Conservation (phyloP, 2,888 invertebrate species). For the Cheilosia variabilis region DNA sequence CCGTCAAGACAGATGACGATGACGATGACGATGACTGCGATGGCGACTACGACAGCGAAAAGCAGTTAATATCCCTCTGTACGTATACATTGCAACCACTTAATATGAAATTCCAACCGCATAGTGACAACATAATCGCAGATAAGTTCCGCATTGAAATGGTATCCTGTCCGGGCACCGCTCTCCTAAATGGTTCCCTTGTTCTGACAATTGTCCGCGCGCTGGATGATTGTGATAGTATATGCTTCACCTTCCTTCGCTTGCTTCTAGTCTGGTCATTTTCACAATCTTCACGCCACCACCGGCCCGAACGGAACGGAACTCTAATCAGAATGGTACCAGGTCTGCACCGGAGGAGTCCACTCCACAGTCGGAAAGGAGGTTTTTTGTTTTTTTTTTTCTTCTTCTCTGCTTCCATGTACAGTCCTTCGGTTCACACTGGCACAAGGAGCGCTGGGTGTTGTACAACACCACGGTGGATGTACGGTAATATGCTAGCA, state of each 20-base stretch:
- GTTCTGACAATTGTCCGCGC: slow-evolving; percentile 68
- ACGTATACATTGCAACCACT: slow-evolving; percentile 59
- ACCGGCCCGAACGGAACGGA: not conserved
- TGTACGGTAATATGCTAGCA: slow-evolving; percentile 54
- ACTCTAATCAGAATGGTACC: slow-evolving; percentile 54
- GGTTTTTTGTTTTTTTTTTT: not conserved
- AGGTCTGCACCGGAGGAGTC: slow-evolving; percentile 21
- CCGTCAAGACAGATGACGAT: slow-evolving; percentile 18
- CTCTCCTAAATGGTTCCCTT: slow-evolving; percentile 50
- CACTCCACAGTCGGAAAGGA: not conserved
- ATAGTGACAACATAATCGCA: slow-evolving; percentile 75
- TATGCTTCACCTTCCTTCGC: slow-evolving; percentile 5
- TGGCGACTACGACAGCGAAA: not conserved
- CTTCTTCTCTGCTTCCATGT: not conserved
- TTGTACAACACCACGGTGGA: slow-evolving; percentile 24
- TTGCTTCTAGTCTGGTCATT: slow-evolving; percentile 33
- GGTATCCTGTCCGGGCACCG: slow-evolving; percentile 45
- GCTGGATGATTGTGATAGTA: slow-evolving; percentile 65
- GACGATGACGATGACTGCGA: slow-evolving; percentile 1
- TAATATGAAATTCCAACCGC: slow-evolving; percentile 72
- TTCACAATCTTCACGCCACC: slow-evolving; percentile 44
- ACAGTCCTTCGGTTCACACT: slow-evolving; percentile 6
- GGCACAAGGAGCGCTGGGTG: slow-evolving; percentile 26
- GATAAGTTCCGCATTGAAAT: slow-evolving; percentile 74
- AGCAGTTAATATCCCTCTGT: slow-evolving; percentile 5